A percentile compares a stretch with the other conserved stretches of the same genome.
Conservation (phyloP, 2,888 invertebrate species). For the Hoplodrina blanda region DNA sequence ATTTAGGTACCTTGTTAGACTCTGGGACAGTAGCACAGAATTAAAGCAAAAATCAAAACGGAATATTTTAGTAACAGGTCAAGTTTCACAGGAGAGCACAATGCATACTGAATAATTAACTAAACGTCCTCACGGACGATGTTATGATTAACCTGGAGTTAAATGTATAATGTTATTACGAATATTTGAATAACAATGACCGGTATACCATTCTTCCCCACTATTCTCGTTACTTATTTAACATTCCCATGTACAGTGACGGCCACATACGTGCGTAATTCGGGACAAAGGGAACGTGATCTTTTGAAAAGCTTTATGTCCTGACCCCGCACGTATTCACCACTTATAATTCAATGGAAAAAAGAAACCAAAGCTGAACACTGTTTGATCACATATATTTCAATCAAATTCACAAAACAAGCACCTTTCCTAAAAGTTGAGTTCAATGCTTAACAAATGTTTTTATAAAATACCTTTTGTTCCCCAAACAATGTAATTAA, state of each 20-base stretch:
- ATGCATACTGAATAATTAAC: slow-evolving; percentile 26
- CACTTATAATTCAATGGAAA: slow-evolving; percentile 32
- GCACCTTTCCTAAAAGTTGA: slow-evolving; percentile 7
- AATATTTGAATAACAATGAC: slow-evolving; percentile 44
- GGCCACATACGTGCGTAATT: slow-evolving; percentile 38
- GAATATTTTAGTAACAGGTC: slow-evolving; percentile 18
- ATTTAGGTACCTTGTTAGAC: slow-evolving; percentile 28
- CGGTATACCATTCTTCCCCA: slow-evolving; percentile 14
- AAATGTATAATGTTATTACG: slow-evolving; percentile 54
- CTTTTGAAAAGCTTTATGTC: slow-evolving; percentile 40
- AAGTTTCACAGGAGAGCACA: slow-evolving; percentile 16
- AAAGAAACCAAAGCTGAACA: slow-evolving; percentile 36
- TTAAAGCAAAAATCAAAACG: slow-evolving; percentile 2
- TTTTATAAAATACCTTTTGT: slow-evolving; percentile 19
- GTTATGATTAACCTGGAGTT: slow-evolving; percentile 37
- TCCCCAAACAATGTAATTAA: slow-evolving; percentile 35
- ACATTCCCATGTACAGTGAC: slow-evolving; percentile 32
- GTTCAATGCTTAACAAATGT: slow-evolving; percentile 10
- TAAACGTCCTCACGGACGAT: slow-evolving; percentile 10
- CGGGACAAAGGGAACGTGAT: slow-evolving; percentile 39
- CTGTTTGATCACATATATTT: slow-evolving; percentile 53
- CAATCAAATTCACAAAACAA: slow-evolving; percentile 34
- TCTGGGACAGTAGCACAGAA: neutral
- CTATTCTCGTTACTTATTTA: slow-evolving; percentile 39
- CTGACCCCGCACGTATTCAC: slow-evolving; percentile 25